Base-by-base conservation (phyloP, 2,797 vertebrate genomes). In the Synanceia verrucosa region DNA sequence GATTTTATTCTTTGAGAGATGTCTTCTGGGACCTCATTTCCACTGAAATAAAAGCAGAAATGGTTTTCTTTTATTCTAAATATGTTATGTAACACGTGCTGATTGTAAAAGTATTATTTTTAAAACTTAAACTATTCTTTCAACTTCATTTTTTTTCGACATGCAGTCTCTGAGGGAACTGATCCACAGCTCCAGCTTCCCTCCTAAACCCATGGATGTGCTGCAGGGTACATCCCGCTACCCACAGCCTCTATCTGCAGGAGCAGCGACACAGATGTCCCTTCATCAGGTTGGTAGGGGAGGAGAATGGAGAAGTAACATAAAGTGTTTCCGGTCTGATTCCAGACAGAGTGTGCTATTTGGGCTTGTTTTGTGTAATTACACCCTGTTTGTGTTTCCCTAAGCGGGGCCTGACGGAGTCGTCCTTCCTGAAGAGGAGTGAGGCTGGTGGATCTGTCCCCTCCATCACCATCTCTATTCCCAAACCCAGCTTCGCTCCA, bases 91-190 rank as follows among this genome's bases (percentile, higher is more conserved):
- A n/a, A n/a, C n/a, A n/a, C n/a, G n/a, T n/a, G 13, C 12, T 12
- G 2, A 19, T 13, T 23, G 18, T 14, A 21, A 65, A 41, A 0
- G 21, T 24, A 6, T 14, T 44, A 7, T 36, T 63, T 31, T 33
- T 18, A 43, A 34, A 1, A 8, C 2, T 18, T 55, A 9, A 31
- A 41, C 33, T 60, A 2, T 62, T 68, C 1, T 65, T 70, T 57
- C 24, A 71, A 68, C 34, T 34, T 48, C 0, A 2, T 11, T 21
- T 43, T 61, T 70, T 62, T 37, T 70, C 33, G 44, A 33, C n/a
- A 7, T 81, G 13, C 58, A 94, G 93, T 91, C 92, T 52, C 84
- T 94, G 65, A 91, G 91, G 79, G 93, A 94, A 14, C 81, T 94
- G 63, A 91, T 94, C 76, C 87, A 89, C 66, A 89, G 77, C 78